Evolutionary conservation across 37 sponge, comb jelly and placozoan species (phyloP), one percentile per base, ranked within the genome.

Genomic region (Agelas oroides): DNA sequence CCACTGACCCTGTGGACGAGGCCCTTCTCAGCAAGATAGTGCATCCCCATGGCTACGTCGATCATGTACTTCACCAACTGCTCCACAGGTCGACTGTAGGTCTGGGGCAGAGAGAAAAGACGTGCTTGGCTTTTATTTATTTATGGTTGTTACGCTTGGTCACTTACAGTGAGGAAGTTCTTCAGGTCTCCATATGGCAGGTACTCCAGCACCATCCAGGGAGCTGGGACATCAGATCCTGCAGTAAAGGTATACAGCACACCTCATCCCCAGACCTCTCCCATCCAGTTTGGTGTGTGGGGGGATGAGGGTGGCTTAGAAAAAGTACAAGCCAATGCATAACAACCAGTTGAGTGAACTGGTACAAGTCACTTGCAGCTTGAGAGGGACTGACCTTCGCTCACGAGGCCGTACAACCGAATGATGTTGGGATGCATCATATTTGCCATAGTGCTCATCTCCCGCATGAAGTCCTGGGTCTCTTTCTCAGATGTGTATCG

Each of bases 21-120:
- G 25, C 92, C 92, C 24, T 65, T 81, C 56, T 86, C 71, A 28
- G 92, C 65, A 18, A 91, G 23, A 72, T 91, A 91, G 68, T 91
- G 87, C 92, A 91, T 91, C 21, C 87, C 92, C 62, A 76, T 73
- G 2, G 87, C 92, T 32, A 91, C 79, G 70, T 91, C 92, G 23
- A 75, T 59, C 92, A 91, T 91, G 83, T 86, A 91, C 73, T 91
- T 91, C 57, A 91, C 57, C 39, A 91, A 68, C 20, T 55, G 65
- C 8, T 69, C 52, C 32, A 66, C 70, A 53, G 81, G 38, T 21
- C 68, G 74, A 1, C 78, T 28, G 34, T 65, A 65, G 37, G 20
- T 65, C 80, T 79, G 68, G 24, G 19, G 15, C 13, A 20, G 5
- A 72, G 19, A 40, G 27, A n/a, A 2, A 5, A 46, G 37, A n/a